phyloP scores from a whole-genome alignment of 2,797 vertebrate genomes.

The Urocyon cinereoargenteus region DNA sequence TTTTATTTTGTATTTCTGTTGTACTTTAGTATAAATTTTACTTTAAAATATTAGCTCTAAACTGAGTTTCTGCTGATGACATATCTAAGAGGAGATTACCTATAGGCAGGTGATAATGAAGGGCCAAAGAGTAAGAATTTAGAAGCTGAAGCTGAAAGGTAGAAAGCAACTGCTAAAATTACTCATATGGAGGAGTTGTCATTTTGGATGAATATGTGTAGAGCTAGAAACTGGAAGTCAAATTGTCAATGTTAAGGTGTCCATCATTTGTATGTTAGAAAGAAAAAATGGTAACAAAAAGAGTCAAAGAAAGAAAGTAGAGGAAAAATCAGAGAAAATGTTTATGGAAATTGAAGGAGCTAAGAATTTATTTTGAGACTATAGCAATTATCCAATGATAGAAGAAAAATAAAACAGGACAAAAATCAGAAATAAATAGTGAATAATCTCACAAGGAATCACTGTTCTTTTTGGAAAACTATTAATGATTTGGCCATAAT shows the following conservation, averaged over 20 bases:
- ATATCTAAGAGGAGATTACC: neutral
- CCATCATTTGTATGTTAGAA: neutral
- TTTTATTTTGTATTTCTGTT: neutral
- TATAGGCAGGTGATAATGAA: neutral
- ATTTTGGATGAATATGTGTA: neutral
- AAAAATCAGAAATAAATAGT: neutral
- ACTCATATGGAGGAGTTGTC: neutral
- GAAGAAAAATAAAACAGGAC: neutral
- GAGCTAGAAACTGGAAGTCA: neutral
- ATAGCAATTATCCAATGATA: neutral
- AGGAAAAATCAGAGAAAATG: neutral
- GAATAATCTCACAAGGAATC: neutral
- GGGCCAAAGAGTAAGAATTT: neutral
- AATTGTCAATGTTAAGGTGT: neutral
- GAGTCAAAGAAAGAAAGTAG: neutral
- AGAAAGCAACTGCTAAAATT: neutral
- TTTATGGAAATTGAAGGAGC: neutral
- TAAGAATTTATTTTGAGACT: slow-evolving; percentile 1
- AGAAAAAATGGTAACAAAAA: neutral
- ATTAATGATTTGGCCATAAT: neutral
- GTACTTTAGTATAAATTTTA: neutral
- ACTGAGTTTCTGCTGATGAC: neutral
- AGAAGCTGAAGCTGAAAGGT: neutral
- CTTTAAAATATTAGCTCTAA: neutral
- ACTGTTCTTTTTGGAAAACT: neutral